phyloP scores from a whole-genome alignment of 2,797 vertebrate species.

The Enteromius trimaculatus region DNA sequence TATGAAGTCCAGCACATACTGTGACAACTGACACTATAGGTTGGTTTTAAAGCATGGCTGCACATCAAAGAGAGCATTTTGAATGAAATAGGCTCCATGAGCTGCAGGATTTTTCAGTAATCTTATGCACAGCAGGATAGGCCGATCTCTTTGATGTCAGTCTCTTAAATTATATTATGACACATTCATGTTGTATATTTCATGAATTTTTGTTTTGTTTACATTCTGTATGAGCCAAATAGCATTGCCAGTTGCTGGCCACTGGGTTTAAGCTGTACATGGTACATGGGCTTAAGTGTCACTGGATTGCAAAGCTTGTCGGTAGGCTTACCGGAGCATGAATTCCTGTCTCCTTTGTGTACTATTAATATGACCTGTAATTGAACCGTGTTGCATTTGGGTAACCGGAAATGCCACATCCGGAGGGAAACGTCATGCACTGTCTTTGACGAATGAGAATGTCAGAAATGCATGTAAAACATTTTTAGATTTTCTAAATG shows the following conservation, averaged over 20 bases:
- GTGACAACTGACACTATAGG: conserved; percentile 17
- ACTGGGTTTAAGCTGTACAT: conserved; percentile 10
- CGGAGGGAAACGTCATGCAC: conserved; percentile 7
- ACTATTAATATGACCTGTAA: conserved; percentile 75
- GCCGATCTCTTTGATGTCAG: not conserved
- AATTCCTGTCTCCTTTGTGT: conserved; percentile 70
- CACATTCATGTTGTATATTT: not conserved
- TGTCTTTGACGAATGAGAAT: conserved; percentile 21
- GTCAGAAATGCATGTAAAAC: not conserved
- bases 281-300: conserved; percentile 33
- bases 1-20: conserved; percentile 11
- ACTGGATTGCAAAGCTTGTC: conserved; percentile 63
- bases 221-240: conserved; percentile 16
- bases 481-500: not conserved
- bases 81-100: not conserved
- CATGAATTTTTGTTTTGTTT: conserved; percentile 7
- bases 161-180: not conserved
- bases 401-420: conserved; percentile 68
- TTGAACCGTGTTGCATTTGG: conserved; percentile 72
- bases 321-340: conserved; percentile 58
- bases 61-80: not conserved
- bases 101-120: conserved; percentile 3
- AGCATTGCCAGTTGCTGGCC: not conserved
- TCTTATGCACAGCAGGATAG: not conserved
- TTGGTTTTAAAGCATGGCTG: conserved; percentile 12